Percentiles rank a stretch among this genome's conserved stretches.
Evolutionary conservation across 2,797 vertebrate species (phyloP).

Genomic region (Mormyrops boulengeri): DNA sequence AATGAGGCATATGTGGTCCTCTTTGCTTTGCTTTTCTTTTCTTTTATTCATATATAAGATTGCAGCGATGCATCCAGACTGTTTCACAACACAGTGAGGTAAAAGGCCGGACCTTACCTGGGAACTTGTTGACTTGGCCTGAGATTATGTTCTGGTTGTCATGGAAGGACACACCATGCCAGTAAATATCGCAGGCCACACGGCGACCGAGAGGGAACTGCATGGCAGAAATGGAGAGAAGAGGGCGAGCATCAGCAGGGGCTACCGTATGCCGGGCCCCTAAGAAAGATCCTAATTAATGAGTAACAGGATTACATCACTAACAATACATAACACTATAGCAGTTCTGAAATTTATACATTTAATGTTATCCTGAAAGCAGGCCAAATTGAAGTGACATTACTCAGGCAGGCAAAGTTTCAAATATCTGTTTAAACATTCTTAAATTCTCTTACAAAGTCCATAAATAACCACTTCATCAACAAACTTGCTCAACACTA

Average conservation of each 20-base stretch:
- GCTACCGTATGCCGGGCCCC: neutral
- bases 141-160: conserved; percentile 82
- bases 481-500: neutral
- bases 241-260: neutral
- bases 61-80: neutral
- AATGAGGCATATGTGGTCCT: neutral
- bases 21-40: neutral
- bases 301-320: neutral
- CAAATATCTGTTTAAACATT: conserved; percentile 16
- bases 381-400: conserved; percentile 33
- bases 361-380: conserved; percentile 33
- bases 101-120: conserved; percentile 66
- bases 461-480: neutral
- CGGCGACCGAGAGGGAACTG: conserved; percentile 86
- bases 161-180: conserved; percentile 93
- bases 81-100: neutral
- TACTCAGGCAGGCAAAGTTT: conserved; percentile 13
- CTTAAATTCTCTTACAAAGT: neutral
- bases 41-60: neutral
- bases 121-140: conserved; percentile 98
- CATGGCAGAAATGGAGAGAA: neutral
- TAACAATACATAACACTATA: conserved; percentile 36
- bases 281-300: neutral
- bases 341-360: conserved; percentile 25
- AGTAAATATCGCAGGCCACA: conserved; percentile 90